Evolutionary conservation across 1,140 invertebrate genomes (phyloP).

Genomic region (Chrysopa pallens): DNA sequence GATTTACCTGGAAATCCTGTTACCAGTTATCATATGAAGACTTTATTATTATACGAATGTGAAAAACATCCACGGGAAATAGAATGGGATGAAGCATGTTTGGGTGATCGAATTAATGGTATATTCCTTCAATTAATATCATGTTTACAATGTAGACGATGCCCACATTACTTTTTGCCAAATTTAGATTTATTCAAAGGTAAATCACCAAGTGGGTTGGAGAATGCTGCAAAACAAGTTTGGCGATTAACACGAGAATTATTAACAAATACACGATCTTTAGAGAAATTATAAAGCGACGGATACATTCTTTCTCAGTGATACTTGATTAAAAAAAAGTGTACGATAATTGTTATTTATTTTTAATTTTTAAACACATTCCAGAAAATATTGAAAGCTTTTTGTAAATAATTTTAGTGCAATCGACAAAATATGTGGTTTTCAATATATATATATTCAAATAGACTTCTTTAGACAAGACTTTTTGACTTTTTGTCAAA

Average conservation of each 20-base stretch:
- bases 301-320: neutral
- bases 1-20: conserved; percentile 78
- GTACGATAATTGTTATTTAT: too few relatives aligned
- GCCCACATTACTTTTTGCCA: conserved; percentile 83
- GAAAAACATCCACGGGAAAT: conserved; percentile 83
- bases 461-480: too few relatives aligned
- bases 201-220: conserved; percentile 66
- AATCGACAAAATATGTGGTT: too few relatives aligned
- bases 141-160: conserved; percentile 81
- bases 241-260: conserved; percentile 81
- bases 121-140: conserved; percentile 89
- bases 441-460: too few relatives aligned
- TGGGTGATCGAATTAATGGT: conserved; percentile 86
- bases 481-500: too few relatives aligned
- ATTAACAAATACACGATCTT: conserved; percentile 69
- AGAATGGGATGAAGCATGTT: conserved; percentile 81
- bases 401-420: too few relatives aligned
- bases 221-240: conserved; percentile 80
- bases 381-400: too few relatives aligned
- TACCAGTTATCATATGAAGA: conserved; percentile 76
- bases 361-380: too few relatives aligned
- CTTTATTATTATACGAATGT: conserved; percentile 79
- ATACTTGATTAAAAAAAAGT: too few relatives aligned
- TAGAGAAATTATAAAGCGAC: conserved; percentile 61
- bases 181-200: conserved; percentile 79